Percentiles rank a stretch among this genome's conserved stretches.
phyloP scores from a whole-genome alignment of 2,888 invertebrate species.

The Polymixis lichenea region DNA sequence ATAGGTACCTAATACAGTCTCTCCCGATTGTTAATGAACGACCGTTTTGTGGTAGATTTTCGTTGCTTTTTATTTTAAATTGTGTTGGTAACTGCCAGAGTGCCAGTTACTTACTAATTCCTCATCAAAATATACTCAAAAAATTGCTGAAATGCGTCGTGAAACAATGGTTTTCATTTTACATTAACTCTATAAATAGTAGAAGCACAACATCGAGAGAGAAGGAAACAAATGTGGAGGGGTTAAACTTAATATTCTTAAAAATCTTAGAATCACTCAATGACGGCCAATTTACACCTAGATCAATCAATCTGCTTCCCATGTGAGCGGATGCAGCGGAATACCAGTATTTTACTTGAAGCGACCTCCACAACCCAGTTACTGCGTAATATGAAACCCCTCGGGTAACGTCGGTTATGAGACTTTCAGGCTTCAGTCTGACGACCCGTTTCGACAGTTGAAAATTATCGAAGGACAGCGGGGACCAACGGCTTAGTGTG shows the following conservation, averaged over 20 bases:
- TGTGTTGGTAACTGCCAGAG: neutral
- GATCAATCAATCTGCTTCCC: neutral
- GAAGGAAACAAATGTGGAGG: neutral
- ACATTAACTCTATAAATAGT: neutral
- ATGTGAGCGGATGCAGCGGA: too few species aligned
- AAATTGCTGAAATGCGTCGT: neutral
- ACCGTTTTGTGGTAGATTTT: neutral
- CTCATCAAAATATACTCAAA: neutral
- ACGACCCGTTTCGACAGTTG: too few species aligned
- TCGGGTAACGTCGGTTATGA: too few species aligned
- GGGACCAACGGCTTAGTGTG: too few species aligned
- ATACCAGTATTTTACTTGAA: too few species aligned
- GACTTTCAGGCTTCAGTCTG: too few species aligned
- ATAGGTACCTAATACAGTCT: conserved; percentile 9
- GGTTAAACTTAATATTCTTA: too few species aligned
- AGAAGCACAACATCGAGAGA: neutral
- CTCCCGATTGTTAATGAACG: too few species aligned
- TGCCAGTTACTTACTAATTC: neutral
- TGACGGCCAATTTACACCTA: neutral
- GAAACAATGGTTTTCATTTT: neutral
- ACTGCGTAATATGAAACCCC: too few species aligned
- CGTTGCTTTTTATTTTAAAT: neutral
- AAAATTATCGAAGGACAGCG: too few species aligned
- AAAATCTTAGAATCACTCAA: too few species aligned
- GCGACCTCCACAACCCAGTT: too few species aligned